Conservation (phyloP, 2,113 vertebrate species). For the Taurulus bubalis region DNA sequence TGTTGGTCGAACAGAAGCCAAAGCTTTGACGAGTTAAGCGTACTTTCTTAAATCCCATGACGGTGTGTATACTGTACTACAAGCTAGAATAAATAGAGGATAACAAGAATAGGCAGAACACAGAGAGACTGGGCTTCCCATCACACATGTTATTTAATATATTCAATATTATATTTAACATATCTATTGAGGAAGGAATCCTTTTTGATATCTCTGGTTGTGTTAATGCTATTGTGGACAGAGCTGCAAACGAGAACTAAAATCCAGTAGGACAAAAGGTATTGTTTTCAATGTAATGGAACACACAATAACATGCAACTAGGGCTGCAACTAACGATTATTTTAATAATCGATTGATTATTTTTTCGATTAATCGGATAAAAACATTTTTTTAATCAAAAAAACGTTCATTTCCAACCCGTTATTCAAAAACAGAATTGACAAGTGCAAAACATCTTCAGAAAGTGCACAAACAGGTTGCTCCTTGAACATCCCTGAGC, state of each 20-base stretch:
- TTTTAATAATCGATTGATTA: too few species aligned
- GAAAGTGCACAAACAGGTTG: too few species aligned
- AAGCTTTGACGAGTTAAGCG: slow-evolving; percentile 26
- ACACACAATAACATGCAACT: neutral
- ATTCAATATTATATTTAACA: neutral
- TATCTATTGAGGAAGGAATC: neutral
- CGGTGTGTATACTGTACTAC: slow-evolving; percentile 5
- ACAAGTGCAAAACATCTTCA: too few species aligned
- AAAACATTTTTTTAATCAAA: too few species aligned
- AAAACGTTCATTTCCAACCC: too few species aligned
- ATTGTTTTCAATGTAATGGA: neutral
- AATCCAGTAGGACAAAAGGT: too few species aligned
- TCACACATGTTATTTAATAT: too few species aligned
- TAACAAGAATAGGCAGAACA: neutral
- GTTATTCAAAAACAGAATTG: too few species aligned
- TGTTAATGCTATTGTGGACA: neutral
- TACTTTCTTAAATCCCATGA: slow-evolving; percentile 29
- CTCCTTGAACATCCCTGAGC: too few species aligned
- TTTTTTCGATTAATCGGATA: too few species aligned
- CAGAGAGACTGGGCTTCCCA: neutral
- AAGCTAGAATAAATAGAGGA: slow-evolving; percentile 14
- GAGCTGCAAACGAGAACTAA: neutral
- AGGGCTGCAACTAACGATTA: too few species aligned
- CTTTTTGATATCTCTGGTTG: neutral
- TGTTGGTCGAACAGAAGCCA: slow-evolving; percentile 34